phyloP scores from a whole-genome alignment of 2,797 vertebrate species.

The Siniperca obscura region DNA sequence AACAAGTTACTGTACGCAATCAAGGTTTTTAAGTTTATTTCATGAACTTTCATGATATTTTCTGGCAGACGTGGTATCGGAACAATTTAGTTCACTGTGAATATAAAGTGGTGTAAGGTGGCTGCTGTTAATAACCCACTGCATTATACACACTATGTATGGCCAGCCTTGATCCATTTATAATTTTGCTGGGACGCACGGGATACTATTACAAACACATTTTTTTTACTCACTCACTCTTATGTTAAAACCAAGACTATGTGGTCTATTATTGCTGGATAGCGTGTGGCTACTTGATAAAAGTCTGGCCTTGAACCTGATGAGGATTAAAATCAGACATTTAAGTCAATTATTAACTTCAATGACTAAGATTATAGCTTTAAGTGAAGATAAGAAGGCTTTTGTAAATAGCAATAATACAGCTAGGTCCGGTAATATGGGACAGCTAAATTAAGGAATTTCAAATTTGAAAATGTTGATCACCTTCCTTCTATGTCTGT shows the following conservation, averaged over 20 bases:
- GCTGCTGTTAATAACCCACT: slow-evolving; percentile 5
- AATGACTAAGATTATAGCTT: slow-evolving; percentile 50
- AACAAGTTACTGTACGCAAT: background rate
- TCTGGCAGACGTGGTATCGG: background rate
- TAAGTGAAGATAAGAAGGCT: slow-evolving; percentile 61
- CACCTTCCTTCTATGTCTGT: background rate
- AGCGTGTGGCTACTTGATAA: slow-evolving; percentile 67
- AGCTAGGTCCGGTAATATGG: background rate
- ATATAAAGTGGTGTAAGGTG: background rate
- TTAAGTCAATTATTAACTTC: slow-evolving; percentile 77
- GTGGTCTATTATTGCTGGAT: slow-evolving; percentile 49
- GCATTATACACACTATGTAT: slow-evolving; percentile 6
- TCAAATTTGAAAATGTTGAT: background rate
- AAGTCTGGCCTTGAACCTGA: slow-evolving; percentile 75
- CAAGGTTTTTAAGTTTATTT: background rate
- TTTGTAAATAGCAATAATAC: slow-evolving; percentile 58
- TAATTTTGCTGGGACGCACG: slow-evolving; percentile 2
- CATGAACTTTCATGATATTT: background rate
- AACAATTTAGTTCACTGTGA: background rate
- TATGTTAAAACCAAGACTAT: slow-evolving; percentile 9
- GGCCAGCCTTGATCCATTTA: slow-evolving; percentile 48
- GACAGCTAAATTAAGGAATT: background rate
- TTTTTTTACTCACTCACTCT: background rate
- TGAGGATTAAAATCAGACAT: slow-evolving; percentile 48
- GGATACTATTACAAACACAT: background rate